phyloP scores from a whole-genome alignment of 2,113 vertebrate genomes.

The Uropsilus gracilis region DNA sequence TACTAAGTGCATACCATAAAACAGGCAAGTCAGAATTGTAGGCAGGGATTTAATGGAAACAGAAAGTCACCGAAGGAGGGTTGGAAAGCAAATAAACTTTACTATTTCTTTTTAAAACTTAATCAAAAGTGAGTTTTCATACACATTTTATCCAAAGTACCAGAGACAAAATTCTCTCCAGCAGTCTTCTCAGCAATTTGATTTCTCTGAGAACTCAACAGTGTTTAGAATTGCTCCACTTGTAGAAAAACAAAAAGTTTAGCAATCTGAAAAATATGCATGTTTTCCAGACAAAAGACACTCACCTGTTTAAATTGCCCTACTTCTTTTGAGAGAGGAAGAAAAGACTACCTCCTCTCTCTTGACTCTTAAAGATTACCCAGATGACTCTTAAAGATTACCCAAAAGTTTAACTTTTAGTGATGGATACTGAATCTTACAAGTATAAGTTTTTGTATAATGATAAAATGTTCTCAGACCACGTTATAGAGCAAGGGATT shows the following conservation, averaged over 20 bases:
- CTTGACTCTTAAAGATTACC: background rate
- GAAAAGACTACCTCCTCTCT: background rate
- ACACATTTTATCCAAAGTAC: rapidly evolving
- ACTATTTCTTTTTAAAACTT: background rate
- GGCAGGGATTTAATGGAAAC: background rate
- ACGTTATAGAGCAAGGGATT: background rate
- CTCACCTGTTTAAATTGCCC: background rate
- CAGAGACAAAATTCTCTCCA: background rate
- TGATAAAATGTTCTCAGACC: background rate
- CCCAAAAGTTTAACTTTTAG: background rate
- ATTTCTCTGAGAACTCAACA: background rate
- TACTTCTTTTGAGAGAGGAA: background rate
- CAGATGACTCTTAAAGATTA: background rate
- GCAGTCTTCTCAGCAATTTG: background rate
- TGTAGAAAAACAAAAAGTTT: background rate
- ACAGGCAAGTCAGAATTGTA: background rate
- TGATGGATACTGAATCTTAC: background rate
- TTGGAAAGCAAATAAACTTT: background rate
- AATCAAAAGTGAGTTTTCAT: background rate
- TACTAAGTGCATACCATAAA: background rate
- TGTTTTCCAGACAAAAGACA: background rate
- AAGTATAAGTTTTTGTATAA: background rate
- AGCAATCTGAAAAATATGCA: background rate
- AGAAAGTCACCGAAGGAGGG: background rate
- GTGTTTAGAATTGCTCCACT: background rate